Percentiles rank a stretch among this genome's conserved stretches.
These are phyloP conservation scores for Leucopternis melanops DNA, from an alignment of 2,113 vertebrate genomes.

Conservation along the genomic window DNA sequence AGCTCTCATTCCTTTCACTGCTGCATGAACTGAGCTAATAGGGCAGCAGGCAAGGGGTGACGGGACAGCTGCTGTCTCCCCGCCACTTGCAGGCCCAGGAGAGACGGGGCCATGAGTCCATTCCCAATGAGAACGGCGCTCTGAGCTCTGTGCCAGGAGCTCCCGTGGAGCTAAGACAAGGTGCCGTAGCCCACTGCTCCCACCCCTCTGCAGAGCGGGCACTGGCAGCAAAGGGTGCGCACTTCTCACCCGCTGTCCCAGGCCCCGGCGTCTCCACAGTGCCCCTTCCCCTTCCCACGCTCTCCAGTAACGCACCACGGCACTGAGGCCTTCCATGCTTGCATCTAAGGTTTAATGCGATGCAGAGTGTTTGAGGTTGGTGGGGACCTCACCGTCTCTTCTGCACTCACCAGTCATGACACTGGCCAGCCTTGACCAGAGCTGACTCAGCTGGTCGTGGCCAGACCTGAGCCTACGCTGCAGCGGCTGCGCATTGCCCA, in stretches of 20 bases:
- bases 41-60: not conserved
- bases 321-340: not conserved
- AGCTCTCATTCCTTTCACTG: not conserved
- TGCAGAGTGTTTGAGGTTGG: not conserved
- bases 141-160: too few species aligned
- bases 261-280: too few species aligned
- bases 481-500: not conserved
- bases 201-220: not conserved
- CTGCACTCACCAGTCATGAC: not conserved
- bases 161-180: not conserved
- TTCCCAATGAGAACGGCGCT: not conserved
- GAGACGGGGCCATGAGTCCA: too few species aligned
- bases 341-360: too few species aligned
- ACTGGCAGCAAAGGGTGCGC: too few species aligned
- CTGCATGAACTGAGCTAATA: not conserved
- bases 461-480: not conserved
- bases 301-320: too few species aligned
- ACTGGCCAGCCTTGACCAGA: too few species aligned
- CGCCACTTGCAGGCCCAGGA: rapidly evolving
- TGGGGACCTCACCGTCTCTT: not conserved
- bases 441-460: not conserved
- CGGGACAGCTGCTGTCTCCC: not conserved
- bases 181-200: not conserved
- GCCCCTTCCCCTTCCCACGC: not conserved
- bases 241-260: not conserved